Evolutionary conservation across 2,888 invertebrate species (phyloP), one percentile per base, ranked within the genome.

Genomic region (Zeuzera pyrina): DNA sequence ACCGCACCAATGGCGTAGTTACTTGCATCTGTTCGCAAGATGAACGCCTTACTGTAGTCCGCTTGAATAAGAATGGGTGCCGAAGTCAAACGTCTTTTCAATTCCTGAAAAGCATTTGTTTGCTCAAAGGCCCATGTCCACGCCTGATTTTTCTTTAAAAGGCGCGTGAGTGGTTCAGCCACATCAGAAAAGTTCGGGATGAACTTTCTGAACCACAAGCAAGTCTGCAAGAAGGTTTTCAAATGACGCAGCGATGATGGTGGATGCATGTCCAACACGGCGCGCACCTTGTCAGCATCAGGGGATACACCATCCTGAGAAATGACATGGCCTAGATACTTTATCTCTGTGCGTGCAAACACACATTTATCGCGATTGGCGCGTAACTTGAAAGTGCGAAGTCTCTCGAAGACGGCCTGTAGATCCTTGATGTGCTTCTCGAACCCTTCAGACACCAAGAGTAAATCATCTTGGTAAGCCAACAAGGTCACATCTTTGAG

Each of bases 151-250:
- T 52, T 50, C 15, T 42, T 45, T 30, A 43, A 47, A 2, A 49
- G 35, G 11, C 36, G 32, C 4, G 41, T 43, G 7, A 30, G 37
- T 2, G 50, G 47, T 8, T 48, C 38, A 2, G 42, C 38, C 0
- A 48, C 34, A 5, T 33, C 13, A 2, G 30, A 29, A 14, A 52
- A 53, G 2, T 43, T 28, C 6, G 42, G 42, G 0, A 56, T 43
- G 22, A 54, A 57, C 15, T 46, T 47, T 2, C 59, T 30, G 30
- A 52, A 62, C 60, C 60, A 62, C n/a, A n/a, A n/a, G n/a, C n/a
- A n/a, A 0, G 58, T 41, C 35, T 47, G 46, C 2, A 49, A 10
- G 26, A 47, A 45, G 3, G 41, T 46, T 42, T 16, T 22, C 2
- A 34, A n/a, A 13, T 36, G 33, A 13, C 31, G 30, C 0, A 36